These are phyloP conservation scores for Thomomys bottae DNA, from an alignment of 2,113 vertebrate genomes.

Conservation along the genomic window DNA sequence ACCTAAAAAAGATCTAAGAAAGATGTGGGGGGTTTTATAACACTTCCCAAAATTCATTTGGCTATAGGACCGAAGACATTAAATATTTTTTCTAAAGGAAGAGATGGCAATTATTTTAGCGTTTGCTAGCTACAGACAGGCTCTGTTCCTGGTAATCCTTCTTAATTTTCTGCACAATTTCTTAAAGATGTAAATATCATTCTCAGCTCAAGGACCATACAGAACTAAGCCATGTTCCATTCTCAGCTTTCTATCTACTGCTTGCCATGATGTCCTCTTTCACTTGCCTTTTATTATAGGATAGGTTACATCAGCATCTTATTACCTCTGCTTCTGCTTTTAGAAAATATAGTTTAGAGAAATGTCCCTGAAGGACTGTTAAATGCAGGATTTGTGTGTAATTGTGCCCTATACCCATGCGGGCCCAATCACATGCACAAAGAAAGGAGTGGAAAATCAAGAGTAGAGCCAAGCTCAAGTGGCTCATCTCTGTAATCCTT, in stretches of 20 bases:
- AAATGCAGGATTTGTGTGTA: neutral
- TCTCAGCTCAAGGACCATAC: neutral
- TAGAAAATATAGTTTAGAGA: neutral
- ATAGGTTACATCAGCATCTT: neutral
- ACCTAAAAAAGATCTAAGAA: no score
- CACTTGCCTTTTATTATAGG: neutral
- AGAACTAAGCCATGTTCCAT: neutral
- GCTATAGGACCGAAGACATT: neutral
- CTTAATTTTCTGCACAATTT: neutral
- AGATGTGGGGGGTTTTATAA: neutral
- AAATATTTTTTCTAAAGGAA: neutral
- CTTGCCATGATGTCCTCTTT: neutral
- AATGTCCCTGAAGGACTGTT: neutral
- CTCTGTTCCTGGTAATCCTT: neutral
- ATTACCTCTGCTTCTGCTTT: neutral
- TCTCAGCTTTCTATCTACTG: neutral
- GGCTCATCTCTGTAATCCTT: no score
- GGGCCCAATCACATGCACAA: neutral
- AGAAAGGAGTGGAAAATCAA: neutral
- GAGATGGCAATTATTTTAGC: neutral
- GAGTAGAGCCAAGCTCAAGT: neutral
- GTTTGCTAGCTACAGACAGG: neutral
- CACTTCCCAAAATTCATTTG: neutral
- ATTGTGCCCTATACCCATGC: neutral
- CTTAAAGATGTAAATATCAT: conserved; percentile 6